Evolutionary conservation across 2,888 invertebrate genomes (phyloP), one percentile per base, ranked within the genome.

Genomic region (Papilio protenor): DNA sequence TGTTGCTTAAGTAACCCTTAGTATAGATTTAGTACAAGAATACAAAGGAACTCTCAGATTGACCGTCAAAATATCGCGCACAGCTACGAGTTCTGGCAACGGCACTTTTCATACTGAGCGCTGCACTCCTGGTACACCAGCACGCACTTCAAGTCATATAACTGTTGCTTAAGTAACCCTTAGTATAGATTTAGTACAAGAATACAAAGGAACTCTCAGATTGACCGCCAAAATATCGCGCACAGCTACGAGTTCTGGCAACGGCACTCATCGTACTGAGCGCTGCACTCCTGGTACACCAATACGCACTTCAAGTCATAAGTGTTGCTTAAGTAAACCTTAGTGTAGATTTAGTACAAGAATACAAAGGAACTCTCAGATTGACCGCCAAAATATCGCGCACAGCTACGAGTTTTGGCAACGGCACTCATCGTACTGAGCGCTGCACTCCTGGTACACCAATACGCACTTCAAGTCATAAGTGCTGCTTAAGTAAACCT

Each of bases 201-300:
- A 18, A 18, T 55, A 55, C 55, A n/a, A 55, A n/a, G n/a, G 21
- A 10, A 55, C 10, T n/a, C 10, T n/a, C 10, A n/a, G n/a, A 55
- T 10, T 55, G 6, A 55, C 21, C n/a, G 8, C 1, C 18, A 55
- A n/a, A n/a, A 18, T 4, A 55, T 2, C 0, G 80, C 81, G 79
- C 95, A 95, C 0, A 77, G 73, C 1, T 85, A 79, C 27, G 80
- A 57, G 47, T 85, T 82, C 0, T 77, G 52, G 79, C 95, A 95
- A 0, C 91, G 86, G 80, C 95, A 95, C 77, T 87, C 87, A 8
- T 83, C 81, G 2, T 90, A 89, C 81, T 89, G 89, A 1, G 81
- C 83, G 45, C 81, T 85, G 85, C 95, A 95, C 77, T 94, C 90
- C 95, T 95, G 85, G n/a, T 16, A 76, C 10, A 59, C 8, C 18